Percentiles rank a stretch among this genome's conserved stretches.
These are phyloP conservation scores for Oncorhynchus gorbuscha DNA, from an alignment of 2,113 vertebrate genomes.

Conservation along the genomic window DNA sequence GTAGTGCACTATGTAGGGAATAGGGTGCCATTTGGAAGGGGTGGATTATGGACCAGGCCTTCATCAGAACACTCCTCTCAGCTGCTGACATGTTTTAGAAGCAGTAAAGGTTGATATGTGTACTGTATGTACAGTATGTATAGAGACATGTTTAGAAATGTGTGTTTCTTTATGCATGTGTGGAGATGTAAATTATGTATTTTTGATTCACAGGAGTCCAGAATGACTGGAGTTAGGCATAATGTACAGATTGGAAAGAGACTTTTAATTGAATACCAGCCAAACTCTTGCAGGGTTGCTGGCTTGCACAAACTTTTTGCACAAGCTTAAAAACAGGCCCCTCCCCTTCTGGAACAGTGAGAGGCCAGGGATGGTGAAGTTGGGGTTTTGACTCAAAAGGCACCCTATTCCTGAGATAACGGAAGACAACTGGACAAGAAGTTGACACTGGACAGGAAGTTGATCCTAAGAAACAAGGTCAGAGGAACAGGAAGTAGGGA, in stretches of 20 bases:
- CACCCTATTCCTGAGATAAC: not conserved
- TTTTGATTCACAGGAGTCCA: not conserved
- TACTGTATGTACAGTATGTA: not conserved
- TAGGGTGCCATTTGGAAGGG: too few relatives aligned
- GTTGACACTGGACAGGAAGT: not conserved
- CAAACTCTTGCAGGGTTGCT: not conserved
- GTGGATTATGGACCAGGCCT: too few relatives aligned
- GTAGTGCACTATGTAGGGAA: too few relatives aligned
- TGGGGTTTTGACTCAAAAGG: not conserved
- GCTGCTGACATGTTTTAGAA: not conserved
- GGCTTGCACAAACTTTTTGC: not conserved
- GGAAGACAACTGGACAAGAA: not conserved
- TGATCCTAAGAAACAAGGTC: not conserved
- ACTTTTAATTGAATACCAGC: not conserved
- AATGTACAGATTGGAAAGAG: not conserved
- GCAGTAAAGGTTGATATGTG: not conserved
- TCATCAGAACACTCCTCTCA: not conserved
- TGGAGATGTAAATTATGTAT: slow-evolving; percentile 9
- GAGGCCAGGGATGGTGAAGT: not conserved
- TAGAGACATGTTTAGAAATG: not conserved
- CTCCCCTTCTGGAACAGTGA: not conserved
- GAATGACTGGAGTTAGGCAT: not conserved
- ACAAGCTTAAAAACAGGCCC: too few relatives aligned
- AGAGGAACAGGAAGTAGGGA: not conserved
- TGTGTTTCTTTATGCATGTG: slow-evolving; percentile 3